phyloP scores from a whole-genome alignment of 2,888 invertebrate genomes.

The Ornithoptera priamus region DNA sequence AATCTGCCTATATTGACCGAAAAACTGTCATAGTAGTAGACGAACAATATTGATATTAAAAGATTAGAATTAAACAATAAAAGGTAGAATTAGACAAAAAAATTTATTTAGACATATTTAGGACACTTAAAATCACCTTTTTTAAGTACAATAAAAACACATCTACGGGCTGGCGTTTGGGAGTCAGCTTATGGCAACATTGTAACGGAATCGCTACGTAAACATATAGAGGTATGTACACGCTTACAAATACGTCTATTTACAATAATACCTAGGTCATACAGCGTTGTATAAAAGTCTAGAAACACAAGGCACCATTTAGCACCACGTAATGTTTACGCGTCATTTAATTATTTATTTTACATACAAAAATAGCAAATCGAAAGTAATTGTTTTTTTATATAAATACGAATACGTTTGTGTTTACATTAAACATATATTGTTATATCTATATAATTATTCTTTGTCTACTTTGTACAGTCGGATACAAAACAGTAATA shows the following conservation, averaged over 20 bases:
- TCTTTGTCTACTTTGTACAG: too few species aligned
- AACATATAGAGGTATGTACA: conserved; percentile 53
- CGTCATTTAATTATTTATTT: neutral
- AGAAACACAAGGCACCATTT: conserved; percentile 38
- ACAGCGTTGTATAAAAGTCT: conserved; percentile 32
- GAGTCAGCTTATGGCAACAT: conserved; percentile 60
- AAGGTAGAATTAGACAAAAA: too few species aligned
- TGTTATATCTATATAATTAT: too few species aligned
- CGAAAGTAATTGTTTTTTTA: too few species aligned
- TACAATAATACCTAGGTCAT: conserved; percentile 58
- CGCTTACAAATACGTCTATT: conserved; percentile 38
- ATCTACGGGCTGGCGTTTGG: conserved; percentile 26
- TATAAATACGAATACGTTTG: too few species aligned
- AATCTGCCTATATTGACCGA: too few species aligned
- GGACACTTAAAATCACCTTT: conserved; percentile 66
- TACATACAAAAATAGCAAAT: neutral
- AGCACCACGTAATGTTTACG: conserved; percentile 30
- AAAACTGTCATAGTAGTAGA: too few species aligned
- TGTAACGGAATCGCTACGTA: conserved; percentile 41
- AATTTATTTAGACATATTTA: conserved; percentile 29
- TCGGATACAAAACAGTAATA: too few species aligned
- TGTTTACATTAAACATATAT: too few species aligned
- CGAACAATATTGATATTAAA: too few species aligned
- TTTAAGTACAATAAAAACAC: conserved; percentile 64
- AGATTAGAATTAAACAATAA: too few species aligned